A percentile compares a stretch with the other conserved stretches of the same genome.
These are phyloP conservation scores for Drosophila mercatorum DNA, from an alignment of 2,888 invertebrate species.

Conservation along the genomic window DNA sequence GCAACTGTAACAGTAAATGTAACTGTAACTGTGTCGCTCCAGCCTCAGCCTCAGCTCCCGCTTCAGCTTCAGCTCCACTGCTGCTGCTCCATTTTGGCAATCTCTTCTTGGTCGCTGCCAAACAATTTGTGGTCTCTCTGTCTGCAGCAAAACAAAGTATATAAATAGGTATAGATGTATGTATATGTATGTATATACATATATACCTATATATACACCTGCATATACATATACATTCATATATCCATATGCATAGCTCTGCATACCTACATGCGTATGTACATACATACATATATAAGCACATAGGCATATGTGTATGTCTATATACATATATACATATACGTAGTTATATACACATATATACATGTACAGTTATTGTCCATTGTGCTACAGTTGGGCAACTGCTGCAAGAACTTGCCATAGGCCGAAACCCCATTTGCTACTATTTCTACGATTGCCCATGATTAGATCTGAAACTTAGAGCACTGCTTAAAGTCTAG, in stretches of 20 bases:
- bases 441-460: background rate
- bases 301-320: background rate
- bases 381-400: constrained; percentile 21
- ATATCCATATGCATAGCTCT: background rate
- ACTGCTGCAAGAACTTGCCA: constrained; percentile 4
- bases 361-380: background rate
- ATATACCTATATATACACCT: background rate
- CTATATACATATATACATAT: background rate
- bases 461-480: background rate
- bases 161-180: background rate
- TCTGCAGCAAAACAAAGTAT: background rate
- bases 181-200: no score
- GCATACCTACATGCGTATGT: background rate
- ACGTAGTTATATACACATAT: background rate
- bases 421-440: no score
- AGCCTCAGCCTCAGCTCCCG: background rate
- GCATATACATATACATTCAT: background rate
- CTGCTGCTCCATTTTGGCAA: constrained; percentile 53
- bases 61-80: background rate
- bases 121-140: background rate
- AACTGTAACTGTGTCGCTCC: constrained; percentile 29
- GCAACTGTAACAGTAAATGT: constrained; percentile 22
- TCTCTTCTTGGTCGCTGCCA: constrained; percentile 20
- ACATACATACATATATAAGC: background rate
- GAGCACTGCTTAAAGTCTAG: no score